Evolutionary conservation across 2,797 vertebrate species (phyloP), one percentile per base, ranked within the genome.

Genomic region (Propithecus deckenii): DNA sequence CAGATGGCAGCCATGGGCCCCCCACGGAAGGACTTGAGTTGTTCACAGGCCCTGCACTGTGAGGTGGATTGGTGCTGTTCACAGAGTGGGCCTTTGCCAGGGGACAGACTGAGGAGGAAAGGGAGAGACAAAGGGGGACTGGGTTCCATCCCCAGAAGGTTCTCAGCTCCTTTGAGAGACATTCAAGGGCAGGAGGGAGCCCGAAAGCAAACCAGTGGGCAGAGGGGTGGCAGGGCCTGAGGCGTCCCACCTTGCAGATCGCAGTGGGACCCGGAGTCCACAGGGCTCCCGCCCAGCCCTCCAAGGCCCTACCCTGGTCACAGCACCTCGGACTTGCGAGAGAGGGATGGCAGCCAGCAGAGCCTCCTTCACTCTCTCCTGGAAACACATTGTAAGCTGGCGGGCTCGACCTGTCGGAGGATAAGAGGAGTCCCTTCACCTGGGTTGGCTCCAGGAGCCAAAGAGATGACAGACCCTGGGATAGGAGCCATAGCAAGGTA

Each of bases 31-130:
- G 98, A 98, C 98, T 96, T 95, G 76, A 52, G 32, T 32, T 90
- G 97, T 98, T 98, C 98, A 98, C 98, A 98, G 97, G 98, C 96
- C 90, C 95, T 72, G 94, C 61, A 1, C 92, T 43, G 43, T 75
- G 95, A 72, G 95, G 90, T 11, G 7, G 81, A 69, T 59, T 11
- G n/a, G 86, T n/a, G 86, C 91, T 78, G 72, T 88, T 87, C 22
- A 4, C 81, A 81, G 91, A 94, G 72, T 25, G 71, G 63, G 89
- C 78, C 72, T 94, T 90, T 92, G 65, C 71, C 78, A 13, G 69
- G 84, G 86, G 87, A 67, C 86, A 74, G 65, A 81, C 52, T 94
- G 57, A 63, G 80, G 76, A 95, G 86, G 35, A 90, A 76, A 92
- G 80, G 38, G 52, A 86, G 79, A 93, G 38, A 38, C 48, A 11